phyloP scores from a whole-genome alignment of 2,888 invertebrate species.

The Oscheius myriophilus region DNA sequence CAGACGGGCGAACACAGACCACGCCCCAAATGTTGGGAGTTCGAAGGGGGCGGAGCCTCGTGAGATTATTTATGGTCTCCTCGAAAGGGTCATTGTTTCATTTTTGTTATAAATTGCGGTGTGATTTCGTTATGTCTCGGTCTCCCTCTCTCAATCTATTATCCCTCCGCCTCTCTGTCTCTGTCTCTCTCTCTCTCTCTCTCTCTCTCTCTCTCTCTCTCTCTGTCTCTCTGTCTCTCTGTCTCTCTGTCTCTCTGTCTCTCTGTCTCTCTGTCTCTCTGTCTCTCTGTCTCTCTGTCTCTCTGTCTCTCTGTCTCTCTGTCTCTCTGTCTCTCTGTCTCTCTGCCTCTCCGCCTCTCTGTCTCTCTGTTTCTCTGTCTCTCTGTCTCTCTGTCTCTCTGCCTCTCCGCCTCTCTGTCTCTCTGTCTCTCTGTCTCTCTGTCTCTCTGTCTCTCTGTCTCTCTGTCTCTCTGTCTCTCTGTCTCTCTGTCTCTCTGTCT shows the following conservation, averaged over 20 bases:
- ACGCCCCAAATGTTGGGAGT: too few species aligned
- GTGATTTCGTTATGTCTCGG: neutral
- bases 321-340: neutral
- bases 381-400: neutral
- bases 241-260: neutral
- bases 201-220: too few species aligned
- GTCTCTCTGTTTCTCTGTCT: neutral
- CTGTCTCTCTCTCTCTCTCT: too few species aligned
- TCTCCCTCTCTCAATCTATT: too few species aligned
- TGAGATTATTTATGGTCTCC: neutral
- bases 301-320: constrained; percentile 2
- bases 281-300: constrained; percentile 5
- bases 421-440: constrained; percentile 16
- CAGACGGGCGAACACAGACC: too few species aligned
- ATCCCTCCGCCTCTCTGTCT: too few species aligned
- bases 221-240: neutral
- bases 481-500: neutral
- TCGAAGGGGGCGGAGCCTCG: constrained; percentile 1
- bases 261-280: constrained; percentile 27
- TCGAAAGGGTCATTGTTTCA: neutral
- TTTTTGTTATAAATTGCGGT: neutral
- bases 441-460: constrained; percentile 8
- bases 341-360: neutral
- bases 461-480: neutral
- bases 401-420: neutral